Evolutionary conservation across 2,888 invertebrate species (phyloP).

Genomic region (Tipula confusa): DNA sequence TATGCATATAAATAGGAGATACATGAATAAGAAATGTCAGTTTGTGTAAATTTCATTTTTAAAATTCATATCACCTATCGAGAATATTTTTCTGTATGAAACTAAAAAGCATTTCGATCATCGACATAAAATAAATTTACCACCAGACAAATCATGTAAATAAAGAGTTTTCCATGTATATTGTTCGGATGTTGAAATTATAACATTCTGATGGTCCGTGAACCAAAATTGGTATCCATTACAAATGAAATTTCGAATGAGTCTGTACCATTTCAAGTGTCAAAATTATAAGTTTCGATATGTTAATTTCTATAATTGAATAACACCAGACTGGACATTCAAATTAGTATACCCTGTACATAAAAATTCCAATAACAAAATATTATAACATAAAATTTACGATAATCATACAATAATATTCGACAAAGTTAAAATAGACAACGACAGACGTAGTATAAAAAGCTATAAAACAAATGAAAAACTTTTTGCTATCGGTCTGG

Average conservation of each 20-base stretch:
- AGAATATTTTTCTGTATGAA: not conserved
- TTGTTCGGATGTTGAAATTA: too few relatives aligned
- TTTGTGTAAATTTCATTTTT: not conserved
- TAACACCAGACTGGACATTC: too few relatives aligned
- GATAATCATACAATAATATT: not conserved
- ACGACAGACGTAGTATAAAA: not conserved
- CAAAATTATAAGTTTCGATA: too few relatives aligned
- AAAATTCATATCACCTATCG: not conserved
- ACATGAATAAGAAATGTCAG: not conserved
- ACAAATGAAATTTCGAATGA: too few relatives aligned
- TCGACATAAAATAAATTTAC: not conserved
- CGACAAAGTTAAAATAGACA: not conserved
- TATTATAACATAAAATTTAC: not conserved
- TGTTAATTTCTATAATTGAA: too few relatives aligned
- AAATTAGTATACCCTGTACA: too few relatives aligned
- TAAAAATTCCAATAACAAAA: not conserved
- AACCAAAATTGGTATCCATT: too few relatives aligned
- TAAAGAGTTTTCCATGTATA: too few relatives aligned
- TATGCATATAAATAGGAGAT: not conserved
- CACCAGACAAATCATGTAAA: not conserved
- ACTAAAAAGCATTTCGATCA: not conserved
- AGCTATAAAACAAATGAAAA: conserved; percentile 12
- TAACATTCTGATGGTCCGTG: too few relatives aligned
- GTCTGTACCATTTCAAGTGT: too few relatives aligned
- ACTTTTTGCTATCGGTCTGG: not conserved